Conservation (phyloP, 2,888 invertebrate species). For the Xestia rhomboidea region DNA sequence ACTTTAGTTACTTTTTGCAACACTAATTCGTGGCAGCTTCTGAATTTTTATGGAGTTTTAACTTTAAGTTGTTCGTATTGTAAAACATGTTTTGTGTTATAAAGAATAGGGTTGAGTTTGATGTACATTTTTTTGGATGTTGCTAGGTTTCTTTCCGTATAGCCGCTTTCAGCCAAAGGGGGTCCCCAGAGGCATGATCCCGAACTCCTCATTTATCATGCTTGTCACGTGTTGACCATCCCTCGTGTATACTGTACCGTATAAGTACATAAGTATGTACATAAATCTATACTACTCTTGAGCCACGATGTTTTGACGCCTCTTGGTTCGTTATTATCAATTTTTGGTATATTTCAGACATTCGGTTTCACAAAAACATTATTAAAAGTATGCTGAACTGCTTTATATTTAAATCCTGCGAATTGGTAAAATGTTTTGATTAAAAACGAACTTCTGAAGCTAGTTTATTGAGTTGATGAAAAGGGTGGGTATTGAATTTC, state of each 20-base stretch:
- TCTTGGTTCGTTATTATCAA: conserved; percentile 50
- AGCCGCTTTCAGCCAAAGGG: conserved; percentile 82
- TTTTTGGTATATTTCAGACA: conserved; percentile 33
- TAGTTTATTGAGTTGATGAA: conserved; percentile 36
- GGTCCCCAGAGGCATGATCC: conserved; percentile 88
- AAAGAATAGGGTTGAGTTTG: conserved; percentile 71
- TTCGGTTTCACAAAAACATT: background rate
- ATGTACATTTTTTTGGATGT: conserved; percentile 64
- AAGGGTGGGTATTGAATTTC: conserved; percentile 42
- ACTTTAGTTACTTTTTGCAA: conserved; percentile 84
- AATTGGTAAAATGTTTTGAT: conserved; percentile 33
- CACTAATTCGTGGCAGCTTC: conserved; percentile 84
- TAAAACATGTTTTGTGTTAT: conserved; percentile 67
- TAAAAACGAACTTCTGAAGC: conserved; percentile 39
- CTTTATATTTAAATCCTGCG: background rate
- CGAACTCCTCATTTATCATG: conserved; percentile 89
- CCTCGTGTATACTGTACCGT: conserved; percentile 85
- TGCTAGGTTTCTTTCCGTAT: conserved; percentile 79
- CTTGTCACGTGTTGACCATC: conserved; percentile 90
- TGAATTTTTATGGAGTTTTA: conserved; percentile 82
- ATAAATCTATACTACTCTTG: conserved; percentile 71
- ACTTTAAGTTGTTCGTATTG: conserved; percentile 58
- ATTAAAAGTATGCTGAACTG: background rate
- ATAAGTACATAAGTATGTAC: conserved; percentile 77
- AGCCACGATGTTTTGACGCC: conserved; percentile 62